phyloP scores from a whole-genome alignment of 2,113 vertebrate species.

The Leuciscus idus region DNA sequence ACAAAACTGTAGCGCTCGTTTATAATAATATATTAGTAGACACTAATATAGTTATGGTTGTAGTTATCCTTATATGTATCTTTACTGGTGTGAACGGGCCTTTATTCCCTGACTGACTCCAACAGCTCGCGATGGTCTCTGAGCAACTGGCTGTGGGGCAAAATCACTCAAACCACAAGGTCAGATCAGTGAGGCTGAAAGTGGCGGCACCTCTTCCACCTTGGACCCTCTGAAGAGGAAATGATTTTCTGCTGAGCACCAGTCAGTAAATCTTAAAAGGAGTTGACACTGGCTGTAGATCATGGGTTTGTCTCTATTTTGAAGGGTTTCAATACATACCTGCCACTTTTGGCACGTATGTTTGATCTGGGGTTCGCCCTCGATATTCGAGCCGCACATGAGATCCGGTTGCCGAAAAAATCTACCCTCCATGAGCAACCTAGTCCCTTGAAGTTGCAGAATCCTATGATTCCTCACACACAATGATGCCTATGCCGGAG shows the following conservation, averaged over 20 bases:
- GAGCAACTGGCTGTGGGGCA: not conserved
- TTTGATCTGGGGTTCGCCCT: not conserved
- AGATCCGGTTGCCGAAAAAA: not conserved
- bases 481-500: not conserved
- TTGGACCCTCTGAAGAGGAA: not conserved
- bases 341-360: not conserved
- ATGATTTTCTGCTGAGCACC: not conserved
- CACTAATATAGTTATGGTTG: too few species aligned
- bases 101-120: not conserved
- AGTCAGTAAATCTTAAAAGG: not conserved
- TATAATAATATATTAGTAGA: too few species aligned
- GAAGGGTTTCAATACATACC: too few species aligned
- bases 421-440: not conserved
- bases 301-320: not conserved
- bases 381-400: not conserved
- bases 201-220: not conserved
- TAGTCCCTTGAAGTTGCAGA: not conserved
- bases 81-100: too few species aligned
- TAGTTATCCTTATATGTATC: too few species aligned
- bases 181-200: not conserved
- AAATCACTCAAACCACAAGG: slow-evolving; percentile 14
- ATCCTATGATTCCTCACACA: not conserved
- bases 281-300: not conserved
- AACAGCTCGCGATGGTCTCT: not conserved
- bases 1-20: too few species aligned